These are phyloP conservation scores for Pharmacophagus antenor DNA, from an alignment of 2,888 invertebrate species.

Conservation along the genomic window DNA sequence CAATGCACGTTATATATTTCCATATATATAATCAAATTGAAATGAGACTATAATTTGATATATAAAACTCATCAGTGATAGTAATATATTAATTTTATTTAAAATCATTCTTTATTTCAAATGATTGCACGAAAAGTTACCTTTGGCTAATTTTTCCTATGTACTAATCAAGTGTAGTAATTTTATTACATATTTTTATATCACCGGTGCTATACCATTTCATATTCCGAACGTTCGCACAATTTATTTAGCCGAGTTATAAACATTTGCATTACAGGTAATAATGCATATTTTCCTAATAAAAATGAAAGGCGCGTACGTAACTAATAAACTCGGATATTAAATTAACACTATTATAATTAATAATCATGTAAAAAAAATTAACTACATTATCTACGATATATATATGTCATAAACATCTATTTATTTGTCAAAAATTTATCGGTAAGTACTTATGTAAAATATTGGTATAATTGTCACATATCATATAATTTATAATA, in stretches of 20 bases:
- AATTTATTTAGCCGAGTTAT: neutral
- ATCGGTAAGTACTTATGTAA: too few species aligned
- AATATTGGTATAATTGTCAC: too few species aligned
- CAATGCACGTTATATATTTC: neutral
- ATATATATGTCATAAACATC: too few species aligned
- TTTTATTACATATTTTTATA: neutral
- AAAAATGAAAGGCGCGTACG: neutral
- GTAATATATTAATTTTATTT: neutral
- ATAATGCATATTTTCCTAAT: neutral
- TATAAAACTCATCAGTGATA: neutral
- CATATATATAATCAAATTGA: neutral
- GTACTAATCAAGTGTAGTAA: conserved; percentile 3
- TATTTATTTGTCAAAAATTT: neutral
- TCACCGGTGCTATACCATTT: neutral
- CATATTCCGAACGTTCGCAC: neutral
- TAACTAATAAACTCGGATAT: neutral
- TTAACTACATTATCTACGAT: too few species aligned
- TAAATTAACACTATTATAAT: neutral
- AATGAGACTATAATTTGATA: conserved; percentile 1
- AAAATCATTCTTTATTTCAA: neutral
- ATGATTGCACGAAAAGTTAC: conserved; percentile 15
- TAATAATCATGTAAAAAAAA: neutral
- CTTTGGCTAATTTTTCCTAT: conserved; percentile 18
- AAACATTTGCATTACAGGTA: neutral
- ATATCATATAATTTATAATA: neutral